A percentile compares a stretch with the other conserved stretches of the same genome.
phyloP scores from a whole-genome alignment of 2,888 invertebrate species.

The Eurytoma adleriae region DNA sequence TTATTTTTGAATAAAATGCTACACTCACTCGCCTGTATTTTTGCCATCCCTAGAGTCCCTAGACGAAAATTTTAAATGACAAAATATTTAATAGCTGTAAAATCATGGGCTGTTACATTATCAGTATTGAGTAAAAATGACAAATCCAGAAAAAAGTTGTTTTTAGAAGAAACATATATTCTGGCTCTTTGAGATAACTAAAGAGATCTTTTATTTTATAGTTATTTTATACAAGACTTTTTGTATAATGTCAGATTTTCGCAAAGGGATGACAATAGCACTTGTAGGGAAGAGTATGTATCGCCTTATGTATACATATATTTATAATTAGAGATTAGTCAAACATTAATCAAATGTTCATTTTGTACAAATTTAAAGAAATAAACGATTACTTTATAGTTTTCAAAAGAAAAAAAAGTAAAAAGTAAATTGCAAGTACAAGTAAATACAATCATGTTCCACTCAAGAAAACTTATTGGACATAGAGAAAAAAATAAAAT shows the following conservation, averaged over 20 bases:
- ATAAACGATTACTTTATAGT: slow-evolving; percentile 14
- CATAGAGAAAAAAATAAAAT: slow-evolving; percentile 30
- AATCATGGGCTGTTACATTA: too few species aligned
- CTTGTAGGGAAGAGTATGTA: background rate
- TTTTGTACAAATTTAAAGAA: slow-evolving; percentile 45
- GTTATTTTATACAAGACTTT: too few species aligned
- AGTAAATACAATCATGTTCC: slow-evolving; percentile 47
- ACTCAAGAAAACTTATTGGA: slow-evolving; percentile 47
- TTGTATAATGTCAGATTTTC: too few species aligned
- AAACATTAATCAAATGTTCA: slow-evolving; percentile 20
- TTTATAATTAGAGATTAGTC: slow-evolving; percentile 6
- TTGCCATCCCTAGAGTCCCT: too few species aligned
- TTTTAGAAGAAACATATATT: too few species aligned
- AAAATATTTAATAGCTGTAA: too few species aligned
- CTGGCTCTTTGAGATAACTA: too few species aligned
- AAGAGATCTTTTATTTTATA: too few species aligned
- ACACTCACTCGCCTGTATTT: background rate
- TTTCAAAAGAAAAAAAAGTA: slow-evolving; percentile 42
- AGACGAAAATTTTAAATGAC: too few species aligned
- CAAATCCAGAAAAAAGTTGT: too few species aligned
- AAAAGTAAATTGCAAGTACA: slow-evolving; percentile 36
- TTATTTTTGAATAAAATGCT: slow-evolving; percentile 43
- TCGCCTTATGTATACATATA: background rate
- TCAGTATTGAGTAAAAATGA: too few species aligned
- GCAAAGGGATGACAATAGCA: too few species aligned